These are phyloP conservation scores for Bombus haemorrhoidalis DNA, from an alignment of 1,140 invertebrate genomes.

Conservation along the genomic window DNA sequence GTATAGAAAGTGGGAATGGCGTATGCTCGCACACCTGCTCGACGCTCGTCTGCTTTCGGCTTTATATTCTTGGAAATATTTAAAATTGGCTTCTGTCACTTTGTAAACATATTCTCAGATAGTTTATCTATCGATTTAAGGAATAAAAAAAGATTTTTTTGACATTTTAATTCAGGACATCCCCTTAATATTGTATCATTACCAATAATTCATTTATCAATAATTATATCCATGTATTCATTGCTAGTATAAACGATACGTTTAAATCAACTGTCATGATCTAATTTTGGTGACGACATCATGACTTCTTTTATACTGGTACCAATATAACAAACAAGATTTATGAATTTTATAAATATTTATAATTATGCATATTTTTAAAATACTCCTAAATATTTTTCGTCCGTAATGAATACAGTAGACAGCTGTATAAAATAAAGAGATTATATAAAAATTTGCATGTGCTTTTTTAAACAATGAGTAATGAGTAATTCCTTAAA, in stretches of 20 bases:
- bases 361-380: neutral
- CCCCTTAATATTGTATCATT: neutral
- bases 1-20: too few species aligned
- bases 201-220: neutral
- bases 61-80: too few species aligned
- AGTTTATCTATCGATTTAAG: too few species aligned
- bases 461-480: neutral
- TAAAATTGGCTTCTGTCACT: too few species aligned
- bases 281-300: conserved; percentile 15
- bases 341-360: neutral
- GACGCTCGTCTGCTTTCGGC: too few species aligned
- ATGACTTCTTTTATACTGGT: neutral
- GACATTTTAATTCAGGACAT: too few species aligned
- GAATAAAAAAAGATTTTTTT: too few species aligned
- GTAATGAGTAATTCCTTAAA: neutral
- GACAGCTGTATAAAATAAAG: neutral
- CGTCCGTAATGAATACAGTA: neutral
- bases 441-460: neutral
- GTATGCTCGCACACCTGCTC: too few species aligned
- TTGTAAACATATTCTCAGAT: too few species aligned
- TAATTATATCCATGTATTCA: neutral
- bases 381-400: neutral
- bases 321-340: conserved; percentile 15
- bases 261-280: conserved; percentile 17
- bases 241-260: neutral